Evolutionary conservation across 2,113 vertebrate genomes (phyloP).

Genomic region (Arenaria interpres): DNA sequence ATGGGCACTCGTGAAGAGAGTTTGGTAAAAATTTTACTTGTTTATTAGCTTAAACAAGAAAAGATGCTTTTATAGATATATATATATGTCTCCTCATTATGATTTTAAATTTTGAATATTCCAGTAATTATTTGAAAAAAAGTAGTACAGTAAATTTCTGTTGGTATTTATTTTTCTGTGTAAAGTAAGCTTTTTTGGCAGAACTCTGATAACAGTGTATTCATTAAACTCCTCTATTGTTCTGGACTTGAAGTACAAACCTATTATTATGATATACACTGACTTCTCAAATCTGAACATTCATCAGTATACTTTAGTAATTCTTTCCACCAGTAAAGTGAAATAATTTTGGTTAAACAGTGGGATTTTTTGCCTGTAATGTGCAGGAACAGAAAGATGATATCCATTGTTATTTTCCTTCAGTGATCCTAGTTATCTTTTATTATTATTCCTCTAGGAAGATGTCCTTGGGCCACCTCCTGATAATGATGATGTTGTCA

Average conservation of each 20-base stretch:
- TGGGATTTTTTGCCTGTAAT: neutral
- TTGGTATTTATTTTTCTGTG: neutral
- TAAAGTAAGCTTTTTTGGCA: neutral
- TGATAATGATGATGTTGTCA: slow-evolving; percentile 96
- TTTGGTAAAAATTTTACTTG: slow-evolving; percentile 83
- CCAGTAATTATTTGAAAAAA: neutral
- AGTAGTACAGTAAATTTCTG: neutral
- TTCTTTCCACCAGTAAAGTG: neutral
- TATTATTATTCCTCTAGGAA: slow-evolving; percentile 80
- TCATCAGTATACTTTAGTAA: neutral
- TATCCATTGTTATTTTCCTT: neutral
- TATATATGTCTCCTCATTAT: neutral
- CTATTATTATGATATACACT: neutral
- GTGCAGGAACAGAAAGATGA: neutral
- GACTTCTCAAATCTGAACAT: neutral
- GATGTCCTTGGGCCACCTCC: slow-evolving; percentile 97
- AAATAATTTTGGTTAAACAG: neutral
- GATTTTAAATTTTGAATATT: neutral
- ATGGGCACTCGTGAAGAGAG: slow-evolving; percentile 99
- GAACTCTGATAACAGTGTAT: neutral
- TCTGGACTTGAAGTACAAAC: neutral
- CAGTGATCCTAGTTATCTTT: neutral
- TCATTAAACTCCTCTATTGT: neutral
- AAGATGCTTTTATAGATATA: neutral
- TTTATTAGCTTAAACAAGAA: slow-evolving; percentile 19